These are phyloP conservation scores for Steinernema scapterisci DNA, from an alignment of 2,888 invertebrate species.

Conservation along the genomic window DNA sequence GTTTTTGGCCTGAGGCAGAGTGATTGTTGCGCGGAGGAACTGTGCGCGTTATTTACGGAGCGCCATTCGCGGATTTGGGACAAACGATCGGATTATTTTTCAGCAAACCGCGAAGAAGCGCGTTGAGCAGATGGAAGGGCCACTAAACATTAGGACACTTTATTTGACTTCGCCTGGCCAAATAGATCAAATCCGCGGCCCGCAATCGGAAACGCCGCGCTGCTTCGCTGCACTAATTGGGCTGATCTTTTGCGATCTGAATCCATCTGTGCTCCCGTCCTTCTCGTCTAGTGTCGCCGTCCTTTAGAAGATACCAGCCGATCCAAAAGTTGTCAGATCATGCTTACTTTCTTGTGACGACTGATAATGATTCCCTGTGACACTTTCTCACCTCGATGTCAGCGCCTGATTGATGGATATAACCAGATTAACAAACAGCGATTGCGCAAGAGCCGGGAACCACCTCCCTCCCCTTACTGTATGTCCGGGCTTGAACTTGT, in stretches of 20 bases:
- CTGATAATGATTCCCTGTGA: neutral
- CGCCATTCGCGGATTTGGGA: slow-evolving; percentile 1
- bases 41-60: slow-evolving; percentile 12
- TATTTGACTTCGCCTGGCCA: neutral
- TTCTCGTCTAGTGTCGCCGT: neutral
- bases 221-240: slow-evolving; percentile 14
- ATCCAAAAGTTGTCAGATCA: slow-evolving; percentile 12
- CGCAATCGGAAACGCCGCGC: slow-evolving; percentile 9
- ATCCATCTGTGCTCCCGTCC: neutral
- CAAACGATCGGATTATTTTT: neutral
- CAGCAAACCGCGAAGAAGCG: neutral
- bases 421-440: neutral
- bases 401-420: slow-evolving; percentile 9
- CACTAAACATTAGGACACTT: neutral
- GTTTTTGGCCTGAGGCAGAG: neutral
- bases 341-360: neutral
- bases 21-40: neutral
- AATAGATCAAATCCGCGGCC: slow-evolving; percentile 21
- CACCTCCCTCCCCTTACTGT: neutral
- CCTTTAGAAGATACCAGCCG: neutral
- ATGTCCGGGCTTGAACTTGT: neutral
- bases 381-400: slow-evolving; percentile 23
- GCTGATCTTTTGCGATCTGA: neutral
- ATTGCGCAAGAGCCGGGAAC: neutral
- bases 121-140: neutral